Evolutionary conservation across 2,113 vertebrate species (phyloP), one percentile per base, ranked within the genome.

Genomic region (Gymnocephalus cernua): DNA sequence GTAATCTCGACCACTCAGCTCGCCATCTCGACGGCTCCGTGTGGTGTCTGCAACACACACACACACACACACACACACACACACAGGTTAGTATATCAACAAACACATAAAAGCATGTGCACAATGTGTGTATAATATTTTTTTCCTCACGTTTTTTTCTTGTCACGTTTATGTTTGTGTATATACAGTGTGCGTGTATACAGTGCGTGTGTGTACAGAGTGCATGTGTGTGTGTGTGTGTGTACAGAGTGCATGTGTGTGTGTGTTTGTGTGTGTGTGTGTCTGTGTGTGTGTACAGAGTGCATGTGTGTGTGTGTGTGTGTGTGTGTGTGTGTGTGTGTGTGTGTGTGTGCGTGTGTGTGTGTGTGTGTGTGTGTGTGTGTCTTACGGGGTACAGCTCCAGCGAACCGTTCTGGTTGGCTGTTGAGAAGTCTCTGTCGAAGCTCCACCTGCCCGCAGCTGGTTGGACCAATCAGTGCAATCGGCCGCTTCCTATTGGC

Each of bases 401-500:
- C 95, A 56, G 97, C 97, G 56, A 99, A 99, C 19, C 98, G 95
- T 14, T 99, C 98, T 3, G 94, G 94, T 35, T 99, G 97, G 16
- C 92, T 96, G 76, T 95, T 96, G 92, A 99, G 96, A 9, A 99
- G 95, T 11, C 96, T 94, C 91, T 98, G 97, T 14, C 97, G 95
- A 11, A 99, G 92, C 86, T 99, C 97, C 10, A 95, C 96, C 74
- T 99, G 98, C 21, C 98, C 98, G 0, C 98, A 99, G 93, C 96
- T 97, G 79, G 95, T 94, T 1, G 98, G 97, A 25, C 98, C 97
- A 0, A 99, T 98, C 70, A 99, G 93, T 23, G 97, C 97, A 0
- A 99, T 98, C 0, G 98, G 98, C 19, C 98, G 94, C 76, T 99
- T 99, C 76, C 98, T 95, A 85, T 99, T 99, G 82, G 98, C 97